Percentiles rank a stretch among this genome's conserved stretches.
Evolutionary conservation across 2,888 invertebrate species (phyloP).

Genomic region (Mantis religiosa): DNA sequence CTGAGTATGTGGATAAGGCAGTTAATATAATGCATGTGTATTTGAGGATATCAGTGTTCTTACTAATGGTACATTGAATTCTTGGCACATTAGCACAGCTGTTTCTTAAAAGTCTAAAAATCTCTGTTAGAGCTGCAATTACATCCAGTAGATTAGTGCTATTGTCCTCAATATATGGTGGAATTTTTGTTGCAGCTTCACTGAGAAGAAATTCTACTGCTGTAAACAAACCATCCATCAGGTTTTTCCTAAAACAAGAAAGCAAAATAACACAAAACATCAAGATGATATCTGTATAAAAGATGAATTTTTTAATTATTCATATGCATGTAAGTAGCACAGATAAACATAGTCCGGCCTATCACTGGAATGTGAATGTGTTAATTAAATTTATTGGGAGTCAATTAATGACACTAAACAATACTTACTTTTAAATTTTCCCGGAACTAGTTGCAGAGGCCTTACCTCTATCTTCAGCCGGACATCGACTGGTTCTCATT

Average conservation of each 20-base stretch:
- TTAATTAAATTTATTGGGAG: too few relatives aligned
- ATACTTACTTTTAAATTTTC: too few relatives aligned
- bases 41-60: constrained; percentile 50
- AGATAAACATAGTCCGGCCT: too few relatives aligned
- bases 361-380: too few relatives aligned
- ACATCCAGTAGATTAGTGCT: neutral
- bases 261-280: neutral
- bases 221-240: neutral
- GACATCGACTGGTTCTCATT: too few relatives aligned
- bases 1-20: constrained; percentile 48
- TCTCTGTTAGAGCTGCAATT: constrained; percentile 42
- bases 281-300: too few relatives aligned
- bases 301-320: too few relatives aligned
- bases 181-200: neutral
- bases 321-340: too few relatives aligned
- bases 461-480: too few relatives aligned
- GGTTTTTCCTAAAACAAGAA: neutral
- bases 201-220: neutral
- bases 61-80: constrained; percentile 53
- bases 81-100: constrained; percentile 52
- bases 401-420: too few relatives aligned
- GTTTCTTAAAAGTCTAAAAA: constrained; percentile 52
- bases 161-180: neutral
- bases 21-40: constrained; percentile 50
- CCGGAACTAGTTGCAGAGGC: too few relatives aligned